These are phyloP conservation scores for Acrossocheilus wenchowensis DNA, from an alignment of 2,797 vertebrate genomes.

Conservation along the genomic window DNA sequence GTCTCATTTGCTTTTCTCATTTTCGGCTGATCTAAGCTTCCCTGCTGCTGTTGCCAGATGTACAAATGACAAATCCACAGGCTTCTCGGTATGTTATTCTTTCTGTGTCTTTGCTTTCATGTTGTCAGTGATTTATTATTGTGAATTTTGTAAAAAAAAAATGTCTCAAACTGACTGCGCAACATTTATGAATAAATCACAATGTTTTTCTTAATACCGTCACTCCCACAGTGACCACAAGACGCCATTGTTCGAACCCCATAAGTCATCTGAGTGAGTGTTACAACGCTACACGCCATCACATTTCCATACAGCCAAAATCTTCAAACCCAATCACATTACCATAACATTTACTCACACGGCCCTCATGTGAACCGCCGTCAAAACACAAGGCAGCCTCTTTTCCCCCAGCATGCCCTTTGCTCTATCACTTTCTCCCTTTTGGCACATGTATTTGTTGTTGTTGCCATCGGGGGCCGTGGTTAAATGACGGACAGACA, in stretches of 20 bases:
- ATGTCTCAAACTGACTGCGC: not conserved
- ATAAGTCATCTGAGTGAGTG: slow-evolving; percentile 11
- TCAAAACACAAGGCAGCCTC: slow-evolving; percentile 68
- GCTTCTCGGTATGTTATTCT: not conserved
- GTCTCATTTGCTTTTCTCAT: slow-evolving; percentile 42
- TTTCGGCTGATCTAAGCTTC: slow-evolving; percentile 35
- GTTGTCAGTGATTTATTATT: slow-evolving; percentile 30
- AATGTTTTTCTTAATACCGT: not conserved
- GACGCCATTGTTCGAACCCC: not conserved
- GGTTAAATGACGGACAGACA: slow-evolving; percentile 73
- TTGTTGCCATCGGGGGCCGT: slow-evolving; percentile 74
- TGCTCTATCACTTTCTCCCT: slow-evolving; percentile 42
- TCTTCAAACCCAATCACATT: slow-evolving; percentile 24
- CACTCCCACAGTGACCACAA: slow-evolving; percentile 30
- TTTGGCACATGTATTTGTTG: slow-evolving; percentile 50
- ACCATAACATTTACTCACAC: slow-evolving; percentile 29
- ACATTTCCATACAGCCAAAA: slow-evolving; percentile 36
- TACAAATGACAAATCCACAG: slow-evolving; percentile 42
- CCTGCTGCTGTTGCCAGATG: slow-evolving; percentile 38
- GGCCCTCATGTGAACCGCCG: slow-evolving; percentile 50
- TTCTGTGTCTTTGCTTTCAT: slow-evolving; percentile 11
- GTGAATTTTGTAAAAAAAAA: not conserved
- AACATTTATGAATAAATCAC: slow-evolving; percentile 5
- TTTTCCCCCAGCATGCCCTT: slow-evolving; percentile 57
- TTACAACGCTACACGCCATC: slow-evolving; percentile 16